Conservation (phyloP, 64 coral and sea anemone species). For the Stichodactyla mertensii region DNA sequence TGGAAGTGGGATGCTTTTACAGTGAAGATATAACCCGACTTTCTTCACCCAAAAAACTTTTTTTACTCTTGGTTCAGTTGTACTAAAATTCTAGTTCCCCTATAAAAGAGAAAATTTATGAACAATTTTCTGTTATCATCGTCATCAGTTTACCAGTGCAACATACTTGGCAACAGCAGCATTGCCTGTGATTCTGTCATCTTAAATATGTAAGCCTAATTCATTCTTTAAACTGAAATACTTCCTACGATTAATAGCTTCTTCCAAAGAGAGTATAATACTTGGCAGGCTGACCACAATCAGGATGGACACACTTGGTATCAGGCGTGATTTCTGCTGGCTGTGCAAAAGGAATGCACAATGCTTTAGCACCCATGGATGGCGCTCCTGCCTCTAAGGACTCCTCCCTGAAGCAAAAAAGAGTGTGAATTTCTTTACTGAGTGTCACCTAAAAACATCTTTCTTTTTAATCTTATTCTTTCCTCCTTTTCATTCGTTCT, state of each 20-base stretch:
- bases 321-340: constrained; percentile 75
- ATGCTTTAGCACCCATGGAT: constrained; percentile 92
- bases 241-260: constrained; percentile 51
- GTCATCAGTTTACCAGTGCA: too few relatives aligned
- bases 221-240: not conserved
- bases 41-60: too few relatives aligned
- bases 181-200: not conserved
- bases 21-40: too few relatives aligned
- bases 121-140: too few relatives aligned
- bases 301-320: constrained; percentile 81
- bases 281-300: constrained; percentile 48
- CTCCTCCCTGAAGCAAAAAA: constrained; percentile 64
- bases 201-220: not conserved
- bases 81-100: too few relatives aligned
- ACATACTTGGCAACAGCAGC: too few relatives aligned
- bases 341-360: constrained; percentile 96
- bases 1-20: too few relatives aligned
- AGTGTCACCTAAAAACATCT: not conserved
- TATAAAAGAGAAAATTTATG: too few relatives aligned
- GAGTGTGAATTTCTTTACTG: not conserved
- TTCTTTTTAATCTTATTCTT: not conserved
- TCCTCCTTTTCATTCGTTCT: not conserved
- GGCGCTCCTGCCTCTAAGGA: constrained; percentile 83
- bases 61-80: too few relatives aligned
- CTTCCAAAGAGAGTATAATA: constrained; percentile 88